Base-by-base conservation (phyloP, 2,888 invertebrate species). In the Acleris literana region DNA sequence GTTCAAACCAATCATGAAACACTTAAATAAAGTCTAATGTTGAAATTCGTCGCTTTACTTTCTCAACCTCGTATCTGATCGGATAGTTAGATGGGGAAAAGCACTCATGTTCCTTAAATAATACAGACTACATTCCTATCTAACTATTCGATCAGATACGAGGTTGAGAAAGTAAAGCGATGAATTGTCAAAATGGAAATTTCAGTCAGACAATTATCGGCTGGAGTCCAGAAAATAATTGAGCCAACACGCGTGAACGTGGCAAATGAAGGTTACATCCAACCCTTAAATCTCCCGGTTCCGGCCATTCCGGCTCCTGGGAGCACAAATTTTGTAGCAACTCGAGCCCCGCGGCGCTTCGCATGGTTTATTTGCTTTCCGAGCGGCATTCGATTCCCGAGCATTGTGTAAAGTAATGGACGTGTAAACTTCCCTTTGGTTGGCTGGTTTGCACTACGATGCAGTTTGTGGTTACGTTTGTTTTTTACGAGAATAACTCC, bases 331-430 rank as follows among this genome's bases (percentile, higher is more conserved):
- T 59, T 54, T 16, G 54, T 43, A 39, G 33, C 54, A 53, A 54
- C 52, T 39, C 46, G n/a, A 16, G 6, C 25, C 53, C 53, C 46
- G 46, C 18, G 51, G 49, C 49, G 58, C 48, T 64, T 53, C 53
- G 54, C 25, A 53, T 54, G 49, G 44, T 64, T 48, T 64, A 59
- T 59, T 59, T 53, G 64, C 48, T 48, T 64, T 59, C 13, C 46
- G 57, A 46, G 52, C 46, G 16, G 43, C 43, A 51, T 64, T 64
- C 46, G 53, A 48, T 59, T 64, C n/a, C 39, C 43, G 53, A 9
- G 18, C 29, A 59, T 48, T 54, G 58, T 64, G 58, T 54, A 59
- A 64, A 25, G 44, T 59, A 59, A 59, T 54, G 53, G 48, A 20
- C 48, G 48, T 51, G 54, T 39, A 58, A 64, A 52, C 33, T 56